Conservation (phyloP, 2,797 vertebrate genomes). For the Acanthis flammea region DNA sequence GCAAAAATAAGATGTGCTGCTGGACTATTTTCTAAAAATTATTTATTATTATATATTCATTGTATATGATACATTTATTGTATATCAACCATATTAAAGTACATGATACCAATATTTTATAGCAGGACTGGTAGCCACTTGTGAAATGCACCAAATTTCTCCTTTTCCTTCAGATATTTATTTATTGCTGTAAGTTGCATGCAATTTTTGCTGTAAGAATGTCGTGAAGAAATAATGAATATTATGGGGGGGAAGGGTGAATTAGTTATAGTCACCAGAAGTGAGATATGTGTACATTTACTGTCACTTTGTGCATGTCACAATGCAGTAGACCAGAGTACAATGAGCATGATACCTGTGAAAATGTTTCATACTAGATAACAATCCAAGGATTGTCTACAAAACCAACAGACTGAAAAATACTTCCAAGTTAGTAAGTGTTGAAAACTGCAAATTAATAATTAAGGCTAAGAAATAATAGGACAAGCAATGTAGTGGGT, state of each 20-base stretch:
- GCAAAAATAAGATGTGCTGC: background rate
- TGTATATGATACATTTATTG: background rate
- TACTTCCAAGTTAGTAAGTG: background rate
- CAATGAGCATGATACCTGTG: background rate
- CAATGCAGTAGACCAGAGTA: background rate
- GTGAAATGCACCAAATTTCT: background rate
- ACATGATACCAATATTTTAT: background rate
- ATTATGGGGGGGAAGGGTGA: accelerated
- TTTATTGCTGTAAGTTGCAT: background rate
- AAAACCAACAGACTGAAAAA: background rate
- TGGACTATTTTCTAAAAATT: background rate
- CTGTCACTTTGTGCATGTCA: background rate
- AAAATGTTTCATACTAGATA: background rate
- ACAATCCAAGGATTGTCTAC: background rate
- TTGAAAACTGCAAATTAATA: background rate
- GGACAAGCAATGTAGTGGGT: background rate
- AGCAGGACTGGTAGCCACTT: background rate
- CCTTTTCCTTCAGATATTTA: background rate
- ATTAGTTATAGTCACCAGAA: background rate
- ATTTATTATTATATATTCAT: background rate
- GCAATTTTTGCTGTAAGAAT: background rate
- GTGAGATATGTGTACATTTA: background rate
- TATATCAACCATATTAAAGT: background rate
- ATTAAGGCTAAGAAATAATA: background rate
- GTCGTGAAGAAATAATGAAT: background rate